Evolutionary conservation across 92 coral and sea anemone species (phyloP), one percentile per base, ranked within the genome.

Genomic region (Zoanthus sociatus): DNA sequence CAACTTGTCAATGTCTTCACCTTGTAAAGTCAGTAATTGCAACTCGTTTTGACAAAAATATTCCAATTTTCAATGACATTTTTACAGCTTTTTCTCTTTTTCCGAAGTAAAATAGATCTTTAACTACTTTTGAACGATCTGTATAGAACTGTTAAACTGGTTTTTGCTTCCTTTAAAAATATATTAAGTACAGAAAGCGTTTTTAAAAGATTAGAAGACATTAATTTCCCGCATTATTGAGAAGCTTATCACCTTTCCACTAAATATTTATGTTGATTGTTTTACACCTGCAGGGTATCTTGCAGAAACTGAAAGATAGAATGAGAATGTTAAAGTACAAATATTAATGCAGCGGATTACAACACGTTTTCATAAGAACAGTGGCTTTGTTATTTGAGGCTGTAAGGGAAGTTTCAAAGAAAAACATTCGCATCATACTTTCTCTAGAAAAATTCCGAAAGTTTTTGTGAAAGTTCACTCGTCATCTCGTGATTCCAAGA

Each of bases 221-320:
- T 17, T 63, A 47, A 63, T 18, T 30, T 77, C 17, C 16, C 67
- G 75, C 61, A 46, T 63, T 63, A 63, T 69, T 6, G 15, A 30
- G 74, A 33, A 4, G 37, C 54, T 79, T 81, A 53, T 63, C 85
- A 81, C 85, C 85, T 81, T 81, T 81, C 73, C 85, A 15, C 17
- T 53, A 81, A 79, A 51, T 45, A 81, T 21, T 67, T 81, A 81
- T n/a, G 75, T 67, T 63, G 61, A 46, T 46, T 54, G 58, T 69
- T 67, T 81, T 81, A 81, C 75, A 81, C 76, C 66, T 53, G 73
- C 10, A 81, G 44, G 46, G 75, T 6, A 81, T 45, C 3, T 47
- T 56, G 76, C 85, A 81, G 76, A 54, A 42, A 81, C 85, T 81
- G 85, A 55, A 81, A 81, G 44, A 81, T 51, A 81, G 76, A 81